Percentiles rank a stretch among this genome's conserved stretches.
phyloP scores from a whole-genome alignment of 2,888 invertebrate genomes.

The Eretmocerus hayati region DNA sequence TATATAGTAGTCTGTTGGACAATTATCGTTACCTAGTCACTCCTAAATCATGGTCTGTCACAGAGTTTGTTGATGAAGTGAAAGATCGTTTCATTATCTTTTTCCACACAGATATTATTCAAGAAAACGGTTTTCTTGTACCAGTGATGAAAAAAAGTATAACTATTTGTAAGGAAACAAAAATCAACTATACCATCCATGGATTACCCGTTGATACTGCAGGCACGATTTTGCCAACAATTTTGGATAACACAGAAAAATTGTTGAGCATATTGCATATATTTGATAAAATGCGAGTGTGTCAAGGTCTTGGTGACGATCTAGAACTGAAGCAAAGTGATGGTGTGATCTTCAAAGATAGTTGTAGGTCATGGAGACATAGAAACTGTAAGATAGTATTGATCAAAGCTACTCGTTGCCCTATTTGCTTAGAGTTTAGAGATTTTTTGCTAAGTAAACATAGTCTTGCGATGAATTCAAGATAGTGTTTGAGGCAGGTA shows the following conservation, averaged over 20 bases:
- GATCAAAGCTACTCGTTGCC: slow-evolving; percentile 10
- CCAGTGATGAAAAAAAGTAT: slow-evolving; percentile 18
- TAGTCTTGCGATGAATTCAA: too few species aligned
- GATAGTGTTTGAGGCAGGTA: too few species aligned
- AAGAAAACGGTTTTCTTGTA: slow-evolving; percentile 12
- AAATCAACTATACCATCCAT: slow-evolving; percentile 20
- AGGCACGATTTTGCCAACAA: slow-evolving; percentile 14
- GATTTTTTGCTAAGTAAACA: slow-evolving; percentile 4
- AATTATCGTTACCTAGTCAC: slow-evolving; percentile 19
- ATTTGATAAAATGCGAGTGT: slow-evolving; percentile 21
- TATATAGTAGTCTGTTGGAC: slow-evolving; percentile 10
- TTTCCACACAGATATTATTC: slow-evolving; percentile 10
- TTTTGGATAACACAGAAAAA: slow-evolving; percentile 16
- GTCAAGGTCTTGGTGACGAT: slow-evolving; percentile 14
- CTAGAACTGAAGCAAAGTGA: slow-evolving; percentile 12
- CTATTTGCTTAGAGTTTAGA: slow-evolving; percentile 10
- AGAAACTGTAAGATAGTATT: slow-evolving; percentile 18
- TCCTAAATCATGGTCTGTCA: slow-evolving; percentile 19
- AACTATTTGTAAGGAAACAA: slow-evolving; percentile 13
- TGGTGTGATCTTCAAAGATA: slow-evolving; percentile 14
- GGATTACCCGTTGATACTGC: slow-evolving; percentile 14
- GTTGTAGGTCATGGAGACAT: slow-evolving; percentile 15
- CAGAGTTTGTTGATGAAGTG: slow-evolving; percentile 14
- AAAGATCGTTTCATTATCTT: slow-evolving; percentile 14
- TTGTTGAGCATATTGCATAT: slow-evolving; percentile 19